Percentiles rank a stretch among this genome's conserved stretches.
Conservation (phyloP, 2,113 vertebrate species). For the Platysternon megacephalum region DNA sequence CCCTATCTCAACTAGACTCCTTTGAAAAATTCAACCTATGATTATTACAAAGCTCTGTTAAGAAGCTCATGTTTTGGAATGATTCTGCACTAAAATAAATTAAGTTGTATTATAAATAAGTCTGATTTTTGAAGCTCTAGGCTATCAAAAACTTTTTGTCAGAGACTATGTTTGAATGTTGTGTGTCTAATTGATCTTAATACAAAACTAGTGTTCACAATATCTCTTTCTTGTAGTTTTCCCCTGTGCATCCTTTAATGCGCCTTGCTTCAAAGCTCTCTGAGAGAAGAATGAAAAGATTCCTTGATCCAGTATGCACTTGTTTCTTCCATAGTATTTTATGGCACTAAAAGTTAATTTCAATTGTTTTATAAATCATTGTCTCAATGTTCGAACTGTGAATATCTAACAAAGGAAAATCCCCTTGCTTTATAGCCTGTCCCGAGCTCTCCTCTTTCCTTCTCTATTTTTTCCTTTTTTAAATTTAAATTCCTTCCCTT, state of each 20-base stretch:
- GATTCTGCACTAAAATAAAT: neutral
- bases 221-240: conserved; percentile 3
- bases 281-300: conserved; percentile 29
- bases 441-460: neutral
- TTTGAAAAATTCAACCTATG: neutral
- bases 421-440: neutral
- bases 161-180: neutral
- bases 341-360: neutral
- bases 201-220: neutral
- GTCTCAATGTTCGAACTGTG: neutral
- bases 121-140: neutral
- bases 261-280: conserved; percentile 48
- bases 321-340: neutral
- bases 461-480: neutral
- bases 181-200: neutral
- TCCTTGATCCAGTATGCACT: neutral
- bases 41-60: neutral
- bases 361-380: accelerated
- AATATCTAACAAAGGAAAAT: neutral
- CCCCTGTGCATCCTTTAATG: conserved; percentile 24
- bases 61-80: neutral
- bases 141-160: neutral
- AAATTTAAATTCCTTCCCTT: neutral
- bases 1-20: neutral
- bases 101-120: neutral